Percentiles rank a stretch among this genome's conserved stretches.
Evolutionary conservation across 2,888 invertebrate genomes (phyloP).

Genomic region (Macrophya alboannulata): DNA sequence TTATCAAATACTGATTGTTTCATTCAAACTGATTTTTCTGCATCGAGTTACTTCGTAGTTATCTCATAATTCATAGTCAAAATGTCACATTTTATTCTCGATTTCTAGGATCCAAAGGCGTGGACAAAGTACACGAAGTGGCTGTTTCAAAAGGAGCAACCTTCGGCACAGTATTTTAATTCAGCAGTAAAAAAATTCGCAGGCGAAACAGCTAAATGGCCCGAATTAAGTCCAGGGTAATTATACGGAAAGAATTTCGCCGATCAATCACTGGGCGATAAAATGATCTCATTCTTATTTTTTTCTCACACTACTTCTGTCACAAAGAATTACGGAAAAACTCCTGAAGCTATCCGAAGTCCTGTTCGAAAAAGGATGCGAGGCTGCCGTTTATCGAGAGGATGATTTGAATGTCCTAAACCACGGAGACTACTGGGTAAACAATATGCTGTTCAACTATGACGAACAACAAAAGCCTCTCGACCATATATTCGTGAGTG

Average conservation of each 20-base stretch:
- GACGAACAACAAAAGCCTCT: conserved; percentile 66
- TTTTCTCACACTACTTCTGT: neutral
- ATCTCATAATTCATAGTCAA: neutral
- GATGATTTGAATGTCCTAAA: conserved; percentile 74
- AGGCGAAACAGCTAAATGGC: conserved; percentile 1
- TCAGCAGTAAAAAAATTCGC: neutral
- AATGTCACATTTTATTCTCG: neutral
- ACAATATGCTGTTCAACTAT: conserved; percentile 77
- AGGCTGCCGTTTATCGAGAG: conserved; percentile 30
- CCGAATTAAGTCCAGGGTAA: conserved; percentile 23
- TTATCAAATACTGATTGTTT: too few relatives aligned
- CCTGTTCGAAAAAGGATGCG: conserved; percentile 59
- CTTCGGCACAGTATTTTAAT: neutral
- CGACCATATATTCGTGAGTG: conserved; percentile 74
- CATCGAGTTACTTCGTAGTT: too few relatives aligned
- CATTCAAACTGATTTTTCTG: neutral
- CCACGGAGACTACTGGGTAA: conserved; percentile 77
- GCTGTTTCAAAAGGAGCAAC: neutral
- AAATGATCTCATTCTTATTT: neutral
- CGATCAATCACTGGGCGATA: neutral
- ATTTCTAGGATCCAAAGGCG: conserved; percentile 2
- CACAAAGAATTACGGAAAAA: conserved; percentile 57
- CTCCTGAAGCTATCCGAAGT: conserved; percentile 52
- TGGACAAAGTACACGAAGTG: neutral
- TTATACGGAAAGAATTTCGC: neutral